phyloP scores from a whole-genome alignment of 2,888 invertebrate species.

The Achlya flavicornis region DNA sequence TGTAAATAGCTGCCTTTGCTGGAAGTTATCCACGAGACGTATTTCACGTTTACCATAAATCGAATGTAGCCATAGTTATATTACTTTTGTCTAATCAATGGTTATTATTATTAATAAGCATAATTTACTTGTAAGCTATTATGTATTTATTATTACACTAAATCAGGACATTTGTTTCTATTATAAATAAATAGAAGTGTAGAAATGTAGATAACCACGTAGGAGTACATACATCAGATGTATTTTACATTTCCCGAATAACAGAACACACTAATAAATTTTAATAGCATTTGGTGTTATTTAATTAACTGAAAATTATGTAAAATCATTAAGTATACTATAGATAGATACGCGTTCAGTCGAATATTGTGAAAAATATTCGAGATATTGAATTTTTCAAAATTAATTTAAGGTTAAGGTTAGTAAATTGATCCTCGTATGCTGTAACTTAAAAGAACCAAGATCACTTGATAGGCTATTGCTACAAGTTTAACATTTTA shows the following conservation, averaged over 20 bases:
- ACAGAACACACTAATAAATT: not conserved
- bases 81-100: conserved; percentile 52
- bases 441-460: conserved; percentile 78
- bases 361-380: conserved; percentile 1
- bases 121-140: conserved; percentile 70
- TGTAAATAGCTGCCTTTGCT: conserved; percentile 14
- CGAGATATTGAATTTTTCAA: conserved; percentile 27
- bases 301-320: conserved; percentile 18
- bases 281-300: not conserved
- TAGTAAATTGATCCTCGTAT: conserved; percentile 52
- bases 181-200: conserved; percentile 60
- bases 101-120: conserved; percentile 49
- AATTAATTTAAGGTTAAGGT: conserved; percentile 51
- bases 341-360: not conserved
- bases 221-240: conserved; percentile 32
- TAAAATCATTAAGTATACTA: conserved; percentile 33
- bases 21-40: conserved; percentile 26
- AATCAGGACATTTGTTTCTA: conserved; percentile 41
- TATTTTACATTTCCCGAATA: not conserved
- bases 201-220: conserved; percentile 81
- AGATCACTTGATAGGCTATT: conserved; percentile 74
- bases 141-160: conserved; percentile 57
- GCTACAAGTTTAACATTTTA: conserved; percentile 81
- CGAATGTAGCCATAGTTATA: conserved; percentile 48
- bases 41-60: conserved; percentile 34